phyloP scores from a whole-genome alignment of 2,113 vertebrate genomes.

The Colinus virginianus region DNA sequence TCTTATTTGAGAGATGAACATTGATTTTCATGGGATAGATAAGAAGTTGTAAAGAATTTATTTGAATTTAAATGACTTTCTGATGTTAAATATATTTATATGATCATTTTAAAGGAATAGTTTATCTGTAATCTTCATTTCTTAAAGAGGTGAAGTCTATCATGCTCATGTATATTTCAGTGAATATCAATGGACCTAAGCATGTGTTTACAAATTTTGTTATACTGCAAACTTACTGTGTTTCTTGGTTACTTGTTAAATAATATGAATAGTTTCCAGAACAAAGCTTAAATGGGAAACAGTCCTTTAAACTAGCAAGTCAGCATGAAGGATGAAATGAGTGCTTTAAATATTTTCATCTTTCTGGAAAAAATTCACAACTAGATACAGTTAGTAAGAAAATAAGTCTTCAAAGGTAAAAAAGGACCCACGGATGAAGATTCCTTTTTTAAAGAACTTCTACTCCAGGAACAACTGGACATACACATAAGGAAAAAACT shows the following conservation, averaged over 20 bases:
- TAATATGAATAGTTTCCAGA: not conserved
- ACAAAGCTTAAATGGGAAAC: not conserved
- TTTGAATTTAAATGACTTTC: not conserved
- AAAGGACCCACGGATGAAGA: not conserved
- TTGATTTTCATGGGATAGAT: not conserved
- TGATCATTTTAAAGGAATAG: not conserved
- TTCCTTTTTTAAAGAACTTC: not conserved
- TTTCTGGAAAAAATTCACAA: not conserved
- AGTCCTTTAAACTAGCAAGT: not conserved
- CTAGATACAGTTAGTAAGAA: not conserved
- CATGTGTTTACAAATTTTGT: not conserved
- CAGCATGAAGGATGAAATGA: not conserved
- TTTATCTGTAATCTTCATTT: not conserved
- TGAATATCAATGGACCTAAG: not conserved
- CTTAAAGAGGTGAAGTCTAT: not conserved
- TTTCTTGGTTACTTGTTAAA: not conserved
- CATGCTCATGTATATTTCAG: not conserved
- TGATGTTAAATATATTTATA: not conserved
- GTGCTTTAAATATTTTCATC: not conserved
- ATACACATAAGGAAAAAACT: not conserved
- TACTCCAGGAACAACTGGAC: not conserved
- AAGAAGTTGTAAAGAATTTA: not conserved
- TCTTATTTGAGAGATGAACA: not conserved
- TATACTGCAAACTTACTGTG: not conserved
- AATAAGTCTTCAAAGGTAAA: not conserved